Conservation (phyloP, 2,113 vertebrate genomes). For the Clarias magur region DNA sequence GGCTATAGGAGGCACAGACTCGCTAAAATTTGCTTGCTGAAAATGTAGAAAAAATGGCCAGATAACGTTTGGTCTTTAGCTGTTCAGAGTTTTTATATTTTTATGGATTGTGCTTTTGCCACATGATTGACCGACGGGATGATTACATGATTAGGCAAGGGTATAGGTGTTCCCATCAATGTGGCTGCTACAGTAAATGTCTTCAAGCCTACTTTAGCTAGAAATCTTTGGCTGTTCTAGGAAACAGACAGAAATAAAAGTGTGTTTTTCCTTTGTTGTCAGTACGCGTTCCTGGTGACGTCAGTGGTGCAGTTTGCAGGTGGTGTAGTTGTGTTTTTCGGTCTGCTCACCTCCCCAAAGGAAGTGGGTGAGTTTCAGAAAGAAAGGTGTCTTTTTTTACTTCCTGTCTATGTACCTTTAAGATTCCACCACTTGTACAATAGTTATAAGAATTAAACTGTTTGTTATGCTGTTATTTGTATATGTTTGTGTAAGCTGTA, state of each 20-base stretch:
- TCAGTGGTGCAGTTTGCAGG: conserved; percentile 93
- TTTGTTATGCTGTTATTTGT: background rate
- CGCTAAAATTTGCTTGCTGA: background rate
- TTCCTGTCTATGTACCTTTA: background rate
- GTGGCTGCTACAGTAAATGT: background rate
- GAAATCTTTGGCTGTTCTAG: background rate
- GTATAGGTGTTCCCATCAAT: background rate
- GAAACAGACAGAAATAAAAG: background rate
- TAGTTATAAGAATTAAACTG: background rate
- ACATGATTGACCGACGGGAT: background rate
- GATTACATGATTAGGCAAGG: background rate
- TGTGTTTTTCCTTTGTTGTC: conserved; percentile 25
- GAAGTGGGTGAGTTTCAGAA: conserved; percentile 85
- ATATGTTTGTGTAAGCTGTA: background rate
- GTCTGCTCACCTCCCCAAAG: conserved; percentile 88
- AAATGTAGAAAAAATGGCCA: background rate
- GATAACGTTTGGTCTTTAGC: background rate
- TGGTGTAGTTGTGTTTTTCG: conserved; percentile 92
- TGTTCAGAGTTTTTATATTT: background rate
- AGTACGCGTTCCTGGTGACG: conserved; percentile 97
- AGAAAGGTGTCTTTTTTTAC: background rate
- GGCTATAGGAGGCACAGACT: background rate
- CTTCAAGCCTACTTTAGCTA: background rate
- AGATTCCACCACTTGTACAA: background rate
- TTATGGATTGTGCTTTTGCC: background rate